Percentiles rank a stretch among this genome's conserved stretches.
phyloP scores from a whole-genome alignment of 2,888 invertebrate genomes.

The Augiades crinisus region DNA sequence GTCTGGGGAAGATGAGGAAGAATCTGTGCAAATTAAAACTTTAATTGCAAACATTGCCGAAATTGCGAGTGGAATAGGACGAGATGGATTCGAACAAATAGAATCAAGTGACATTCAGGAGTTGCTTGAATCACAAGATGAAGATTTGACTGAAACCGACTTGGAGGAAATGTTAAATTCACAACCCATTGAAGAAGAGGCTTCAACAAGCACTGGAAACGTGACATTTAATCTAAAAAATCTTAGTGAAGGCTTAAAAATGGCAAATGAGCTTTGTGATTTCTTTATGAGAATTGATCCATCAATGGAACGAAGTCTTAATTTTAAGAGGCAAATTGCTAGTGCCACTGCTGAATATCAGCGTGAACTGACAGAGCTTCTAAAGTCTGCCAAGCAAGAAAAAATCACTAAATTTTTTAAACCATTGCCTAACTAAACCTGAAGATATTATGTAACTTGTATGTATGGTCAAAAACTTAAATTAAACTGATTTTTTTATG shows the following conservation, averaged over 20 bases:
- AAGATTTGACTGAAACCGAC: conserved; percentile 41
- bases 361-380: conserved; percentile 33
- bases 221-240: conserved; percentile 32
- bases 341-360: conserved; percentile 33
- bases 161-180: conserved; percentile 38
- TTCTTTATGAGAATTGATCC: conserved; percentile 36
- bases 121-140: conserved; percentile 36
- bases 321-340: conserved; percentile 34
- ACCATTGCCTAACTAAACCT: conserved; percentile 29
- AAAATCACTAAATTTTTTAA: conserved; percentile 32
- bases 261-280: conserved; percentile 35
- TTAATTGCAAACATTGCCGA: conserved; percentile 36
- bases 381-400: conserved; percentile 32
- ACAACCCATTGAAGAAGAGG: conserved; percentile 33
- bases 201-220: conserved; percentile 32
- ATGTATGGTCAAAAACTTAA: conserved; percentile 21
- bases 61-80: conserved; percentile 39
- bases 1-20: conserved; percentile 34
- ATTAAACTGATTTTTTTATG: conserved; percentile 13
- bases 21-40: conserved; percentile 35
- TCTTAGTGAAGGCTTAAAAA: conserved; percentile 36
- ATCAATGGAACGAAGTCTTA: conserved; percentile 35
- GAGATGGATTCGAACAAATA: conserved; percentile 37
- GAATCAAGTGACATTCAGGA: conserved; percentile 38
- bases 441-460: conserved; percentile 15